Conservation (phyloP, 2,797 vertebrate genomes). For the Sylvilagus floridanus region DNA sequence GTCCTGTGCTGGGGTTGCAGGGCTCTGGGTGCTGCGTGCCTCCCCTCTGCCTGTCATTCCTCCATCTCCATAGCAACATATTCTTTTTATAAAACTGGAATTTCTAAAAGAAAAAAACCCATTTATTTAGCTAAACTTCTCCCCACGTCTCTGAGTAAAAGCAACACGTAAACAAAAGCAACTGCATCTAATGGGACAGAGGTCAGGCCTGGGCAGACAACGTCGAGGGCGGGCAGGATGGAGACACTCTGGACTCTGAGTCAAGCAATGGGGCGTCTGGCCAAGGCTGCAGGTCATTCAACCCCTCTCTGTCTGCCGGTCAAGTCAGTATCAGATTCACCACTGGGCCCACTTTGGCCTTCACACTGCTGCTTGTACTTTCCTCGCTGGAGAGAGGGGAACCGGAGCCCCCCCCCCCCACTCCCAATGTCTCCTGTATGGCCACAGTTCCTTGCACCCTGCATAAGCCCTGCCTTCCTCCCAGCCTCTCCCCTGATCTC, state of each 20-base stretch:
- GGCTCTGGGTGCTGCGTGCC: background rate
- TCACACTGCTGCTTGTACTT: background rate
- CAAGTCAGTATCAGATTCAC: background rate
- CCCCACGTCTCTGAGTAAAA: constrained; percentile 35
- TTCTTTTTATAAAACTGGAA: background rate
- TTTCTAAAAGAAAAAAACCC: background rate
- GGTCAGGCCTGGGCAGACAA: background rate
- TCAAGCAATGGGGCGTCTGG: background rate
- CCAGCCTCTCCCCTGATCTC: background rate
- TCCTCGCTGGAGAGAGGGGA: background rate
- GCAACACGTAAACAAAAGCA: constrained; percentile 29
- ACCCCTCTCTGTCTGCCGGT: background rate
- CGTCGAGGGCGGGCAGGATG: accelerated
- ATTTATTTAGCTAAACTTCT: constrained; percentile 31
- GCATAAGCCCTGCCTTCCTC: background rate
- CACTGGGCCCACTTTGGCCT: background rate
- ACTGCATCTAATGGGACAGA: background rate
- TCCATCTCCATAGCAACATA: constrained; percentile 2
- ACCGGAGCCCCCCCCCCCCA: accelerated
- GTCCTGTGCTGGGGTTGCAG: background rate
- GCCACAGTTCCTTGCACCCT: too few species aligned
- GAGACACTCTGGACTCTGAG: accelerated
- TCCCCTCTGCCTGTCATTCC: background rate
- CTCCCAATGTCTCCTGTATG: background rate
- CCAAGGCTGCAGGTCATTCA: background rate